A percentile compares a stretch with the other conserved stretches of the same genome.
Conservation (phyloP, 2,797 vertebrate genomes). For the Helarctos malayanus region DNA sequence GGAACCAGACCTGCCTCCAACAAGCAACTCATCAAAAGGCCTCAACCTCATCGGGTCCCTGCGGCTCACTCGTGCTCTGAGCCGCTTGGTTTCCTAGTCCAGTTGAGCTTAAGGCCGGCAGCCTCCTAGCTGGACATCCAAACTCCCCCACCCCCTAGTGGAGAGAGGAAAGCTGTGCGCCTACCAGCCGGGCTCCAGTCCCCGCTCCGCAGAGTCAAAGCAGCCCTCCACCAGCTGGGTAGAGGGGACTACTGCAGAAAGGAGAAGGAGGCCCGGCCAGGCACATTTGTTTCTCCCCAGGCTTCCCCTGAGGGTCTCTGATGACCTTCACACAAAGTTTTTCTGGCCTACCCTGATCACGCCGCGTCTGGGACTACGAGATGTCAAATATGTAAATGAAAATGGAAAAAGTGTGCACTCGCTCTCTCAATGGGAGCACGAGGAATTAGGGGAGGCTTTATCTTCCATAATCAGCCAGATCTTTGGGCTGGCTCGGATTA, state of each 20-base stretch:
- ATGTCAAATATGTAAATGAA: neutral
- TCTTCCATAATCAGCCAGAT: slow-evolving; percentile 23
- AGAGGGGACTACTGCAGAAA: accelerated
- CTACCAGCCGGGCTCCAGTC: neutral
- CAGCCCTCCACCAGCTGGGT: accelerated
- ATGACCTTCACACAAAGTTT: neutral
- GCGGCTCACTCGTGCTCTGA: neutral
- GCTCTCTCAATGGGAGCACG: neutral
- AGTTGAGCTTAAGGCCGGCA: slow-evolving; percentile 44
- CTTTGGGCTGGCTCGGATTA: neutral
- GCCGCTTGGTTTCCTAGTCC: neutral
- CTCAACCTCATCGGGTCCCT: accelerated
- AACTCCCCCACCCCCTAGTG: slow-evolving; percentile 83
- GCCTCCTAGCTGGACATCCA: slow-evolving; percentile 53
- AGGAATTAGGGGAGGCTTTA: neutral
- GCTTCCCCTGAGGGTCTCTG: neutral
- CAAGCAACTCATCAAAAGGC: neutral
- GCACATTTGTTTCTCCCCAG: neutral
- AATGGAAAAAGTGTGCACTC: neutral
- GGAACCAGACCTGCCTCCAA: neutral
- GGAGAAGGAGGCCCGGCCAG: neutral
- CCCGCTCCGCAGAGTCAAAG: neutral
- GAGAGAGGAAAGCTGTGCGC: slow-evolving; percentile 78
- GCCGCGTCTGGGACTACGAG: neutral
- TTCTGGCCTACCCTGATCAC: neutral